These are phyloP conservation scores for Augochlora pura DNA, from an alignment of 1,140 invertebrate genomes.

Conservation along the genomic window DNA sequence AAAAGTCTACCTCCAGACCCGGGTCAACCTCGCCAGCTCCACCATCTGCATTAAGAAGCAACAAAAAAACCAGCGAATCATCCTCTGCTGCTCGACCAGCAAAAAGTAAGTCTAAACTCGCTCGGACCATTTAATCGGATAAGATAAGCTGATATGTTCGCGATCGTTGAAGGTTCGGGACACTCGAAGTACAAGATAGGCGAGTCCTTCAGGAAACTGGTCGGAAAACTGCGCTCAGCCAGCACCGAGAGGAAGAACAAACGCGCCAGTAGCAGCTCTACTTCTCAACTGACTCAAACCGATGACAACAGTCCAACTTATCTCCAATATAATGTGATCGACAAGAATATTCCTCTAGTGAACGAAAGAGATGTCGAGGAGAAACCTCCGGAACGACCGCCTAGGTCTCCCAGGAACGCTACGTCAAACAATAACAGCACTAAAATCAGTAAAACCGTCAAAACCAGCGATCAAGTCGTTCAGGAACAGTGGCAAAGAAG, in stretches of 20 bases:
- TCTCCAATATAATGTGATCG: conserved; percentile 84
- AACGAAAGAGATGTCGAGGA: conserved; percentile 53
- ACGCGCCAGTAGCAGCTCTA: conserved; percentile 62
- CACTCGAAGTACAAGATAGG: conserved; percentile 80
- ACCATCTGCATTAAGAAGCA: conserved; percentile 29
- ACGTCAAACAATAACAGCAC: conserved; percentile 12
- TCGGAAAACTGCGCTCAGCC: conserved; percentile 88
- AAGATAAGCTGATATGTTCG: too few species aligned
- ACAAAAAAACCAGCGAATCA: conserved; percentile 48
- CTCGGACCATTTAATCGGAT: too few species aligned
- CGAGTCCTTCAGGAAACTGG: conserved; percentile 87
- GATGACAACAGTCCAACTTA: conserved; percentile 81
- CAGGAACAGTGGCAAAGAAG: conserved; percentile 64
- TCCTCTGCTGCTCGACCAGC: conserved; percentile 31
- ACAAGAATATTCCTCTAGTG: conserved; percentile 78
- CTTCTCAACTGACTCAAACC: conserved; percentile 78
- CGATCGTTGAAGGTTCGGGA: conserved; percentile 71
- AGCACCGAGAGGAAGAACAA: conserved; percentile 86
- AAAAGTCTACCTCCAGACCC: conserved; percentile 75
- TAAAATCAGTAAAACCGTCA: conserved; percentile 14
- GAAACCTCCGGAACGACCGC: conserved; percentile 70
- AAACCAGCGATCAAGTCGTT: conserved; percentile 14
- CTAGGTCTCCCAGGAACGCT: conserved; percentile 70
- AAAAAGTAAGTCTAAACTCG: conserved; percentile 44
- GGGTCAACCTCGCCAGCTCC: conserved; percentile 77